Base-by-base conservation (phyloP, 2,888 invertebrate species). In the Drosophila histrio region DNA sequence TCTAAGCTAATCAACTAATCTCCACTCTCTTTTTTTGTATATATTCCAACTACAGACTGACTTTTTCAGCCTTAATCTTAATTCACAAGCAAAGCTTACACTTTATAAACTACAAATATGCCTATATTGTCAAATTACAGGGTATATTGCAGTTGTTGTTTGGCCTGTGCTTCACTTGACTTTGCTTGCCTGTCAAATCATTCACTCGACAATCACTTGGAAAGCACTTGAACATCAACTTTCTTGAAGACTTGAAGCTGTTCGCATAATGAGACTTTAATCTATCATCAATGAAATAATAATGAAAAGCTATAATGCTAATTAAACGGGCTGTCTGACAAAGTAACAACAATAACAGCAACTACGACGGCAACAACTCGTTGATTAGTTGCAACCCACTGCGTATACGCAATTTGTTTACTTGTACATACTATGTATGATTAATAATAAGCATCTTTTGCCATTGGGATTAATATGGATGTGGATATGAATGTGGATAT, bases 331-430 rank as follows among this genome's bases (percentile, higher is more conserved):
- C 21, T 53, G 41, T 39, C 30, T 11, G 56, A 15, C 15, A 32
- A 13, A 13, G 46, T n/a, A 36, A 7, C 6, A 32, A 6, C 43
- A 24, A 22, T 13, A 8, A n/a, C 6, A 26, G 9, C 28, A 46
- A 30, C 30, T 21, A 32, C 21, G 11, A 6, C 46, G 30, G 21
- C 19, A n/a, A n/a, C 28, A 28, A 19, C 28, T 13, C 15, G 34
- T 17, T 22, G 39, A 41, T 69, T 44, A 50, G 32, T 53, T 54
- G 63, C 63, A 36, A 41, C 13, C 30, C 70, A 49, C 60, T 19
- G 53, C 72, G 72, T 60, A 72, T 73, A 57, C 75, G 75, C 70
- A 75, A 75, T 36, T 15, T n/a, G 44, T 34, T 28, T 28, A 19
- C 44, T 17, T 28, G 17, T 38, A 3, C n/a, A 26, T 21, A n/a